These are phyloP conservation scores for Acromyrmex charruanus DNA, from an alignment of 1,140 invertebrate species.

Conservation along the genomic window DNA sequence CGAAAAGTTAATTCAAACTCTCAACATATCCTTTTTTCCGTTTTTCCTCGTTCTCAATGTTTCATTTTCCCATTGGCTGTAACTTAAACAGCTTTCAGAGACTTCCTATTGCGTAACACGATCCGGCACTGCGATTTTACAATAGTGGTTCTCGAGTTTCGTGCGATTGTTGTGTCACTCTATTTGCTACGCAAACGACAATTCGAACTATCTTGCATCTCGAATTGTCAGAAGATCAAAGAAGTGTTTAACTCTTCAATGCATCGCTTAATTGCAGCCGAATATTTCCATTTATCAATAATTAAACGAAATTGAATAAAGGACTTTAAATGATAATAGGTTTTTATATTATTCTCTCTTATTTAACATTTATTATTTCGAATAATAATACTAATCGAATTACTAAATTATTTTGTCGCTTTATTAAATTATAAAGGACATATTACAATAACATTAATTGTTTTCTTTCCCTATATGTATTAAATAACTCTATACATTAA, in stretches of 20 bases:
- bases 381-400: neutral
- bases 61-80: neutral
- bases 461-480: neutral
- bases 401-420: neutral
- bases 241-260: neutral
- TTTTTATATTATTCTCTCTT: neutral
- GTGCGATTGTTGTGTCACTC: neutral
- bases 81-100: conserved; percentile 20
- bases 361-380: neutral
- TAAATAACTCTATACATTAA: neutral
- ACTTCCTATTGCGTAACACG: conserved; percentile 25
- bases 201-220: neutral
- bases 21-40: neutral
- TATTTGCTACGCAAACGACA: neutral
- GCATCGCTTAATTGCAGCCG: neutral
- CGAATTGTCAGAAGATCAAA: conserved; percentile 1
- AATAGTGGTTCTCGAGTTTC: neutral
- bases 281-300: neutral
- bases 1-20: neutral
- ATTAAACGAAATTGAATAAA: neutral
- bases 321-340: neutral
- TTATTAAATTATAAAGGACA: neutral
- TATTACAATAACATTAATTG: neutral
- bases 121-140: conserved; percentile 17
- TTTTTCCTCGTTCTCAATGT: neutral